phyloP scores from a whole-genome alignment of 1,140 invertebrate species.

The Ips nitidus region DNA sequence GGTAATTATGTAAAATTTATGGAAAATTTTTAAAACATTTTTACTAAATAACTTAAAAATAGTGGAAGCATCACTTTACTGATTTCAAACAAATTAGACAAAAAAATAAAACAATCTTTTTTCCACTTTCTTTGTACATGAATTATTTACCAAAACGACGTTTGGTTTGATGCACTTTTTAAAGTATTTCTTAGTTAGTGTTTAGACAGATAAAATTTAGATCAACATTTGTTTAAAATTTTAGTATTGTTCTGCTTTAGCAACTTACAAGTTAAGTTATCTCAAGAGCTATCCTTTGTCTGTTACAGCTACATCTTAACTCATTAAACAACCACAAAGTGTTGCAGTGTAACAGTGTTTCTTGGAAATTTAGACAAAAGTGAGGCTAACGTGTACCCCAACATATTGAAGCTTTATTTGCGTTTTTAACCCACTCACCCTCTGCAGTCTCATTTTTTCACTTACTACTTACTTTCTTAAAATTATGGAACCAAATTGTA shows the following conservation, averaged over 20 bases:
- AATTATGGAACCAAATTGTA: not conserved
- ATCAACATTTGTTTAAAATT: constrained; percentile 16
- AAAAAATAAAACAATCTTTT: no score
- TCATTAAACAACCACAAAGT: constrained; percentile 23
- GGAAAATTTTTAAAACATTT: no score
- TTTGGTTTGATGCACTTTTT: no score
- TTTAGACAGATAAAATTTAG: not conserved
- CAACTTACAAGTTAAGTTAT: constrained; percentile 13
- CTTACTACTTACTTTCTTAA: not conserved
- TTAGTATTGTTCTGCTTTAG: constrained; percentile 4
- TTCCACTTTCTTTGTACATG: no score
- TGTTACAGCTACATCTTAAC: constrained; percentile 18
- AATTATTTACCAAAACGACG: no score
- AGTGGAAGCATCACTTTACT: no score
- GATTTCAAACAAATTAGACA: no score
- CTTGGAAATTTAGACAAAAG: constrained; percentile 18
- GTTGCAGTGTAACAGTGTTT: constrained; percentile 11
- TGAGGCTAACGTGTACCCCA: constrained; percentile 3
- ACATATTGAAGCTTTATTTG: constrained; percentile 2
- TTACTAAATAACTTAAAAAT: no score
- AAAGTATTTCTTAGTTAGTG: no score
- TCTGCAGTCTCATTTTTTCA: not conserved
- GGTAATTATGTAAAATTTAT: no score
- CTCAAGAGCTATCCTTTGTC: constrained; percentile 5
- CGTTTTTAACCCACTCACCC: constrained; percentile 2